Conservation (phyloP, 2,113 vertebrate genomes). For the Casuarius casuarius region DNA sequence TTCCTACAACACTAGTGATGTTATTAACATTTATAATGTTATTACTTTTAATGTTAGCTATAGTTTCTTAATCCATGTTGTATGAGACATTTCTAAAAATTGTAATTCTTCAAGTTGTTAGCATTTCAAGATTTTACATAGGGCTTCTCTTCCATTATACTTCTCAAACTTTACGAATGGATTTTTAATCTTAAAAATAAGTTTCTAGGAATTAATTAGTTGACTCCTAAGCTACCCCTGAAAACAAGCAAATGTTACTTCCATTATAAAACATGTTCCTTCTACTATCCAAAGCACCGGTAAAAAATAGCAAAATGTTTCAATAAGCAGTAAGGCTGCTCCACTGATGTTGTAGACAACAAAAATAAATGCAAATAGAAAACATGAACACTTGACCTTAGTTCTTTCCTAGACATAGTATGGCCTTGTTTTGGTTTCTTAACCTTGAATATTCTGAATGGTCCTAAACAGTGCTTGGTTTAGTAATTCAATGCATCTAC, state of each 20-base stretch:
- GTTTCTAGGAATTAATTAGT: background rate
- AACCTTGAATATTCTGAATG: background rate
- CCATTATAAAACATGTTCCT: background rate
- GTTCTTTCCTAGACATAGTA: background rate
- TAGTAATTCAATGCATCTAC: background rate
- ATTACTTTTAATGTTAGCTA: background rate
- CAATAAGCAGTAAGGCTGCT: background rate
- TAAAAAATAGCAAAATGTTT: background rate
- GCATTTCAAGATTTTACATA: background rate
- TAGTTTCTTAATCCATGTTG: background rate
- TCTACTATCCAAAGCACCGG: background rate
- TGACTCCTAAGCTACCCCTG: background rate
- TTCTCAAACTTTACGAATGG: background rate
- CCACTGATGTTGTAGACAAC: background rate
- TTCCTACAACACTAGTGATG: background rate
- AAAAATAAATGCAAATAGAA: background rate
- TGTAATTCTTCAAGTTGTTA: background rate
- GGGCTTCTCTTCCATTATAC: background rate
- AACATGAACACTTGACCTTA: background rate
- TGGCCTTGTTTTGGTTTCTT: background rate
- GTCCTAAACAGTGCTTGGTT: background rate
- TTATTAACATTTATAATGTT: slow-evolving; percentile 19
- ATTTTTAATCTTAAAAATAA: background rate
- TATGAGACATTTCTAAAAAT: background rate
- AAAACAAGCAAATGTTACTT: background rate